phyloP scores from a whole-genome alignment of 2,113 vertebrate genomes.

The Orientallactaga bullata region DNA sequence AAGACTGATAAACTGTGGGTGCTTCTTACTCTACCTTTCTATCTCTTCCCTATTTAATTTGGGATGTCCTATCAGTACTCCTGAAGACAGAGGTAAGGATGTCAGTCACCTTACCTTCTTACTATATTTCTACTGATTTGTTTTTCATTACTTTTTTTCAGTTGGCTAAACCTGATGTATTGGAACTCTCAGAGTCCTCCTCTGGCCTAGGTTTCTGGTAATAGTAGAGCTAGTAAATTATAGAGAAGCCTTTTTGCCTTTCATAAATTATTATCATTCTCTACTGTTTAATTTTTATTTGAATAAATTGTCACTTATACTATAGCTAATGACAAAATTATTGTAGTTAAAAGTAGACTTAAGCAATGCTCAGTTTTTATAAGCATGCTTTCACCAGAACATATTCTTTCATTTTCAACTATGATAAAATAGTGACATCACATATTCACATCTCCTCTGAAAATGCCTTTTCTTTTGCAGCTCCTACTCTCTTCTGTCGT shows the following conservation, averaged over 20 bases:
- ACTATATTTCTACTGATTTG: not conserved
- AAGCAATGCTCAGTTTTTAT: slow-evolving; percentile 32
- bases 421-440: slow-evolving; percentile 17
- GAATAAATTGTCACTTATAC: slow-evolving; percentile 68
- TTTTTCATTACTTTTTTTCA: not conserved
- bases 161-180: not conserved
- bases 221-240: not conserved
- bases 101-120: not conserved
- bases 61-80: not conserved
- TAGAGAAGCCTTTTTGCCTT: not conserved
- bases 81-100: not conserved
- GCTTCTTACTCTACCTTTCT: not conserved
- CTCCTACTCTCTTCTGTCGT: not conserved
- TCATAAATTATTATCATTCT: slow-evolving; percentile 16
- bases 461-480: not conserved
- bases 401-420: slow-evolving; percentile 32
- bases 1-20: not conserved
- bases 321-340: slow-evolving; percentile 54
- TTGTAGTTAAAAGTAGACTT: slow-evolving; percentile 74
- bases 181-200: not conserved
- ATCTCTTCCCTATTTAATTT: not conserved
- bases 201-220: not conserved
- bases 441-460: not conserved
- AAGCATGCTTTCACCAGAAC: slow-evolving; percentile 34
- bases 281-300: slow-evolving; percentile 38